phyloP scores from a whole-genome alignment of 2,113 vertebrate species.

The Eudyptes chrysolophus region DNA sequence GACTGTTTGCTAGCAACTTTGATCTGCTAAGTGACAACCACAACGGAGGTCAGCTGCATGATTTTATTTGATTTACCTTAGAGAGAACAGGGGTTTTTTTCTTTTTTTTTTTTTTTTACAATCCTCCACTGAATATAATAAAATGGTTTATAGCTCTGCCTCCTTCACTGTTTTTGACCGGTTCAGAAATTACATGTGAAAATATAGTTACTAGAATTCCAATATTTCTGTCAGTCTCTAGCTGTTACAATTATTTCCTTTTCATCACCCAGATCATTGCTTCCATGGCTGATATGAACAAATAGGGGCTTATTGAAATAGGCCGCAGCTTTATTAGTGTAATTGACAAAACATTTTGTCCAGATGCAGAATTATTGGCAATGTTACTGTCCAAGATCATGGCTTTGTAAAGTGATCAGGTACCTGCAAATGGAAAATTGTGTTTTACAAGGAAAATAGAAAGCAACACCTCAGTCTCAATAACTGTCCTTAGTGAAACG shows the following conservation, averaged over 20 bases:
- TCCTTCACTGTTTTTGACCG: not conserved
- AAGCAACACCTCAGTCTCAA: not conserved
- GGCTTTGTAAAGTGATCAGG: not conserved
- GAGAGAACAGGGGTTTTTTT: not conserved
- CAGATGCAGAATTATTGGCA: not conserved
- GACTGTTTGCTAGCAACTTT: not conserved
- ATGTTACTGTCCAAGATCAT: not conserved
- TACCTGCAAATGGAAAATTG: not conserved
- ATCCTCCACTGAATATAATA: not conserved
- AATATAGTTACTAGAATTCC: not conserved
- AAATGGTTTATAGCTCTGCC: not conserved
- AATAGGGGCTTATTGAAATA: not conserved
- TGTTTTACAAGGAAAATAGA: not conserved
- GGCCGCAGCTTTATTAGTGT: not conserved
- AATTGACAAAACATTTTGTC: not conserved
- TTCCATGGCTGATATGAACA: not conserved
- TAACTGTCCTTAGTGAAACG: not conserved
- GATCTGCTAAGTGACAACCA: not conserved
- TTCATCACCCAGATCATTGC: not conserved
- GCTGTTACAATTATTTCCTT: not conserved
- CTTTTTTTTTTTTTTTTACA: not conserved
- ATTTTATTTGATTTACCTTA: not conserved
- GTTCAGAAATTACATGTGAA: not conserved
- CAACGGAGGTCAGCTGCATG: not conserved
- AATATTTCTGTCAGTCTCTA: not conserved